Evolutionary conservation across 2,888 invertebrate species (phyloP).

Genomic region (Morpho helenor): DNA sequence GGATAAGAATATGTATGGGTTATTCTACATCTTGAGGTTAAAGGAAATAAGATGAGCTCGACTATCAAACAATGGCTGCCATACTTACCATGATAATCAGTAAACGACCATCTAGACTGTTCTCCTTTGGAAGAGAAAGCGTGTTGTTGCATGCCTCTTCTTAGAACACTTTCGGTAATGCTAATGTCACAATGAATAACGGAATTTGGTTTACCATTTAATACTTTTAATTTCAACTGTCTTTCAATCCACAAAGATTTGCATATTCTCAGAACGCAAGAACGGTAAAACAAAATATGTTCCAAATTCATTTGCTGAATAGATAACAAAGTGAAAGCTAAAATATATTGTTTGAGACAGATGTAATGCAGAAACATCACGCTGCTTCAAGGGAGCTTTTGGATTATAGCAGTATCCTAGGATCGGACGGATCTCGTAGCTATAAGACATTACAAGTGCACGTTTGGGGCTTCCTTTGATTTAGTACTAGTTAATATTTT

Average conservation of each 20-base stretch:
- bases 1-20: not conserved
- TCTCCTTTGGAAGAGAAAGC: slow-evolving; percentile 70
- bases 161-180: slow-evolving; percentile 65
- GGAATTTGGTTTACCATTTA: slow-evolving; percentile 45
- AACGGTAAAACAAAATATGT: slow-evolving; percentile 21
- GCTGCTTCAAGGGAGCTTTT: too few species aligned
- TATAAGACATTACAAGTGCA: too few species aligned
- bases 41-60: slow-evolving; percentile 9
- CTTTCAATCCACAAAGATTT: slow-evolving; percentile 31
- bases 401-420: too few species aligned
- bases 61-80: slow-evolving; percentile 41
- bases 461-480: too few species aligned
- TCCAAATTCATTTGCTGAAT: slow-evolving; percentile 1
- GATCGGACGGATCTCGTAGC: too few species aligned
- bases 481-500: too few species aligned
- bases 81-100: slow-evolving; percentile 71
- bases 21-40: slow-evolving; percentile 8
- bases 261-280: slow-evolving; percentile 28
- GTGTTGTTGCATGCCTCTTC: slow-evolving; percentile 57
- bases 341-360: too few species aligned
- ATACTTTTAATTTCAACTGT: slow-evolving; percentile 50
- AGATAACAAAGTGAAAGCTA: too few species aligned
- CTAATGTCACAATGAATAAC: slow-evolving; percentile 72
- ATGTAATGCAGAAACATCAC: too few species aligned
- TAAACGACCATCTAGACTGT: slow-evolving; percentile 60